Percentiles rank a stretch among this genome's conserved stretches.
These are phyloP conservation scores for Takifugu ocellatus DNA, from an alignment of 2,797 vertebrate genomes.

Conservation along the genomic window DNA sequence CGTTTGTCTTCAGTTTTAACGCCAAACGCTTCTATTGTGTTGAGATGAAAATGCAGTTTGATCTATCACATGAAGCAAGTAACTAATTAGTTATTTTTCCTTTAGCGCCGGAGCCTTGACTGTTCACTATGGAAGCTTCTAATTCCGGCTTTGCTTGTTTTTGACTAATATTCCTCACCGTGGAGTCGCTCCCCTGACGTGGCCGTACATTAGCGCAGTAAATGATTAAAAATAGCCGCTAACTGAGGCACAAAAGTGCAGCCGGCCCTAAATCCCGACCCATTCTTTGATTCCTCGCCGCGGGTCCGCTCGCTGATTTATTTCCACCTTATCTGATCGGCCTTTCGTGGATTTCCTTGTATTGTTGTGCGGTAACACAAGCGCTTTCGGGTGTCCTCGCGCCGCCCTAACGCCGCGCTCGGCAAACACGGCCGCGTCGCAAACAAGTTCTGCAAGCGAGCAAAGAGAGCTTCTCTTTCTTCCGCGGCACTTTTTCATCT, in stretches of 20 bases:
- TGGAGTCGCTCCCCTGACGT: constrained; percentile 21
- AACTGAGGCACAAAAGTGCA: background rate
- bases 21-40: background rate
- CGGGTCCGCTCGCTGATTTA: constrained; percentile 41
- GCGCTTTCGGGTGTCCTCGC: constrained; percentile 49
- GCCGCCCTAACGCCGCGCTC: constrained; percentile 36
- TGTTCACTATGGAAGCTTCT: constrained; percentile 44
- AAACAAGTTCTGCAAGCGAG: constrained; percentile 46
- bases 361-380: constrained; percentile 61
- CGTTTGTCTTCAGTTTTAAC: background rate
- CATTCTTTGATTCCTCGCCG: constrained; percentile 1
- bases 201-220: constrained; percentile 19
- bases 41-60: background rate
- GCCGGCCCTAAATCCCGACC: background rate
- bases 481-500: constrained; percentile 16
- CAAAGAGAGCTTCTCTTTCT: constrained; percentile 12
- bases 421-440: constrained; percentile 47
- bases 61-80: background rate
- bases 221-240: constrained; percentile 6
- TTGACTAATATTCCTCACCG: constrained; percentile 28
- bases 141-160: constrained; percentile 41
- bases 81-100: background rate
- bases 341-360: constrained; percentile 68
- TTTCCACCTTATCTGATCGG: constrained; percentile 67
- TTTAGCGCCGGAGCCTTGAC: constrained; percentile 13